Conservation (phyloP, 30 jellyfish, hydroid and myxozoan species). For the Aurelia sp. region DNA sequence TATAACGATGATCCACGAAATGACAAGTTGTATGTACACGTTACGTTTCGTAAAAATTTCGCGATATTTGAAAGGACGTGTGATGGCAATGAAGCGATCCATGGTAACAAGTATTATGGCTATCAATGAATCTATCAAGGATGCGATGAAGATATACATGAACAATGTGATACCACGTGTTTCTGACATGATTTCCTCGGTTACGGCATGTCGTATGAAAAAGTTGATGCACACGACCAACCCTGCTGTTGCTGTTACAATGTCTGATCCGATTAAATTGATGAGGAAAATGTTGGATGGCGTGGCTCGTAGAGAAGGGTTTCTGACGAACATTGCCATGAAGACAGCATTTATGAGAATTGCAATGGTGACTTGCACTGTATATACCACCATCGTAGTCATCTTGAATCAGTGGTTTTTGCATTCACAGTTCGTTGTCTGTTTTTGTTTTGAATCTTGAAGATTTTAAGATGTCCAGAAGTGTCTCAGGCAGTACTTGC, state of each 20-base stretch:
- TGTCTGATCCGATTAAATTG: constrained; percentile 31
- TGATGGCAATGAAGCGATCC: constrained; percentile 59
- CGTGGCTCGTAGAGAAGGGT: constrained; percentile 5
- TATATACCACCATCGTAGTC: constrained; percentile 10
- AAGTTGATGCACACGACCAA: neutral
- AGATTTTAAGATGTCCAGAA: too few relatives aligned
- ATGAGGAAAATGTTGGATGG: constrained; percentile 42
- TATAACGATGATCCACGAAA: constrained; percentile 6
- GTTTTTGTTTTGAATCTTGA: neutral
- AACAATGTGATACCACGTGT: neutral
- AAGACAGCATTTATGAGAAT: constrained; percentile 9
- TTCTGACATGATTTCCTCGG: constrained; percentile 9
- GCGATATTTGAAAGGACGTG: constrained; percentile 34
- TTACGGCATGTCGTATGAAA: neutral
- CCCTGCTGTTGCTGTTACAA: constrained; percentile 29
- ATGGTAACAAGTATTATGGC: constrained; percentile 30
- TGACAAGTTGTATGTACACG: neutral
- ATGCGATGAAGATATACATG: constrained; percentile 33
- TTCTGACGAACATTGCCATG: constrained; percentile 11
- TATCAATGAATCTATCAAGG: constrained; percentile 4
- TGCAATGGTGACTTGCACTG: constrained; percentile 19
- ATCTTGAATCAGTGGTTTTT: neutral
- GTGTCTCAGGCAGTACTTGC: too few relatives aligned
- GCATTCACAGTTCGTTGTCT: neutral
- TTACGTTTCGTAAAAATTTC: constrained; percentile 26